Conservation (phyloP, 2,113 vertebrate species). For the Trogon surrucura region DNA sequence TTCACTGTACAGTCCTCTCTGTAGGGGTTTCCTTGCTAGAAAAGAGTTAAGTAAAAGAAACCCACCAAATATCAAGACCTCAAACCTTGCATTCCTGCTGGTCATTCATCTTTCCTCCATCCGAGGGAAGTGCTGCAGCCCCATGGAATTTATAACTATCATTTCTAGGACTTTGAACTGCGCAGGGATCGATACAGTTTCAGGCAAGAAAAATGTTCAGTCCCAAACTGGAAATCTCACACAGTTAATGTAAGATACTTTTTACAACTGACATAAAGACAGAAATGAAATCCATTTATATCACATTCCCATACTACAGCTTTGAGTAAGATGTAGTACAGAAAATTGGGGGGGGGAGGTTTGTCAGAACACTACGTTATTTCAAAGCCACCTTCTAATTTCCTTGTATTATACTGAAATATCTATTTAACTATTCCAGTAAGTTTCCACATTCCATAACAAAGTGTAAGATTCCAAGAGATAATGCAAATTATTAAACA, state of each 20-base stretch:
- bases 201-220: neutral
- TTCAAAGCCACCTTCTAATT: neutral
- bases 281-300: neutral
- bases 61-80: neutral
- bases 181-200: neutral
- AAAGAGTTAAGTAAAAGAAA: neutral
- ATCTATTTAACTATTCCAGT: neutral
- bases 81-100: neutral
- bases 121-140: neutral
- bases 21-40: neutral
- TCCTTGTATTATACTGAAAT: neutral
- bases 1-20: neutral
- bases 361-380: neutral
- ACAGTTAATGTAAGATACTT: neutral
- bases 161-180: neutral
- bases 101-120: neutral
- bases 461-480: neutral
- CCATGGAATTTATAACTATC: constrained; percentile 2
- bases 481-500: neutral
- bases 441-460: neutral
- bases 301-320: neutral
- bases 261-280: neutral
- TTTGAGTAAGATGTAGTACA: neutral
- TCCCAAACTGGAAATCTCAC: neutral
- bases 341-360: neutral